Evolutionary conservation across 2,113 vertebrate species (phyloP), one percentile per base, ranked within the genome.

Genomic region (Semnornis frantzii): DNA sequence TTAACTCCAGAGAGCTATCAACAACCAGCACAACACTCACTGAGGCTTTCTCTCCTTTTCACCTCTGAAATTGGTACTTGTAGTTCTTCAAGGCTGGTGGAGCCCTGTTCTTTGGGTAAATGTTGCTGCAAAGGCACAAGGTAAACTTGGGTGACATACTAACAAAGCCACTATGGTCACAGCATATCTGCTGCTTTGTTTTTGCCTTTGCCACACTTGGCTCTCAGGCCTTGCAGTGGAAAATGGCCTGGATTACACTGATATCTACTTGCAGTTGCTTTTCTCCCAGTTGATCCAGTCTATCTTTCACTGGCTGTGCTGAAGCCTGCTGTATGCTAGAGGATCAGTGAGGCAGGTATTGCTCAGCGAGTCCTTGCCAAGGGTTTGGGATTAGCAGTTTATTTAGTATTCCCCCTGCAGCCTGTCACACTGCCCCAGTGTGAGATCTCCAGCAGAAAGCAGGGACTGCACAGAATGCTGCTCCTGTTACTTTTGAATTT

Each of bases 401-500:
- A 44, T 84, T 96, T 86, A 96, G 94, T 91, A 94, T 96, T 97
- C 87, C 60, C 88, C 89, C 90, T 77, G 62, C 70, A 55, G 30
- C 48, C 79, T n/a, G 48, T 63, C 90, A 59, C 1, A 12, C 65
- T 86, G 79, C 69, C 73, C 76, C 65, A 19, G 17, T n/a, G 85
- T 42, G 73, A 81, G 74, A 73, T 86, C 92, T 92, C 81, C 58
- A 93, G 93, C 65, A 93, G 80, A 93, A 96, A 94, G 75, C 57
- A 58, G 68, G 13, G 50, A 65, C 88, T 83, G 92, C 87, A 81
- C 86, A 87, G 76, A 60, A 83, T 83, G 82, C 91, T 91, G 69
- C 89, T 91, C n/a, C 87, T 34, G 31, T 72, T 91, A 27, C 86
- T 94, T 89, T 57, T 80, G 27, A 54, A 74, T 95, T 85, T 75